A percentile compares a stretch with the other conserved stretches of the same genome.
Conservation (phyloP, 2,888 invertebrate species). For the Tanypteryx hageni region DNA sequence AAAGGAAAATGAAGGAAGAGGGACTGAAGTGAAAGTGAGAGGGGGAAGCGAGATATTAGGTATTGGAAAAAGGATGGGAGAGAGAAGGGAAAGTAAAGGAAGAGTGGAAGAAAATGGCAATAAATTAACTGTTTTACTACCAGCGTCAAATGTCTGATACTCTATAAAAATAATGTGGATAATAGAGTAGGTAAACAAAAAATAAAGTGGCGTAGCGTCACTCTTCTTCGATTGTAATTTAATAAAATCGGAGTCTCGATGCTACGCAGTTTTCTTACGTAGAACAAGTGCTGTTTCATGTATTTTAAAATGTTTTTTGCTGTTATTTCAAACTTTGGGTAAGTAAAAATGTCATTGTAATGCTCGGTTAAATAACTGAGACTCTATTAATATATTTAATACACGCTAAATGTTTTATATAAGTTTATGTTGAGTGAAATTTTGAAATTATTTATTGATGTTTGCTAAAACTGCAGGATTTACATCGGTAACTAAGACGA, state of each 20-base stretch:
- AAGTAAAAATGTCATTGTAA: neutral
- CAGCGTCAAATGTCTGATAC: neutral
- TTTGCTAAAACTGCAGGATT: too few relatives aligned
- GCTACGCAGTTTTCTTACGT: neutral
- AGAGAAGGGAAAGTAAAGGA: neutral
- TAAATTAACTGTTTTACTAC: neutral
- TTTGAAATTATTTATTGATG: too few relatives aligned
- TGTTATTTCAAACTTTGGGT: neutral
- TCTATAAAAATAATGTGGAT: neutral
- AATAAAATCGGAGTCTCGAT: neutral
- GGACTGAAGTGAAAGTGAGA: neutral
- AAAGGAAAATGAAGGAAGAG: neutral
- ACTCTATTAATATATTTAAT: too few relatives aligned
- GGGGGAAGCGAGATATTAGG: neutral
- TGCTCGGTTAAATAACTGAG: too few relatives aligned
- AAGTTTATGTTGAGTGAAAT: too few relatives aligned
- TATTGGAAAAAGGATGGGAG: neutral
- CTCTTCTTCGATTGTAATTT: neutral
- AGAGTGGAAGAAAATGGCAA: neutral
- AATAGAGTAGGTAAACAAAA: neutral
- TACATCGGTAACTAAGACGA: too few relatives aligned
- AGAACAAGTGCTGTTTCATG: slow-evolving; percentile 13
- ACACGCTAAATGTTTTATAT: too few relatives aligned
- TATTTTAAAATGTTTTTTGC: neutral
- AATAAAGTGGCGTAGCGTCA: neutral